Percentiles rank a stretch among this genome's conserved stretches.
Conservation (phyloP, 53 echinoderm and acorn worm genomes). For the Luidia sarsii region DNA sequence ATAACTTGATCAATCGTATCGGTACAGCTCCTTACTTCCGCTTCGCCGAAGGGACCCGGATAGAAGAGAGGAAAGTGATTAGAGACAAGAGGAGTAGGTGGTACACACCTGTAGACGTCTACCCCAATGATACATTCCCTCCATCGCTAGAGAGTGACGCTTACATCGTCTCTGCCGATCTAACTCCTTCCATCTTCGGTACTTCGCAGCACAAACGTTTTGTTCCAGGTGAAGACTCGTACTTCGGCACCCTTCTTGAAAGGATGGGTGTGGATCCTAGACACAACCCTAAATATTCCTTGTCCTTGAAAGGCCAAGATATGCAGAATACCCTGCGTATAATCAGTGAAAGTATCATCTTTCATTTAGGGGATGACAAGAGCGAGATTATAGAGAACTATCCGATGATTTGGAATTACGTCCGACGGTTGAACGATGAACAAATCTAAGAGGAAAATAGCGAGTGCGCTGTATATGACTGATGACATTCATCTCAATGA, state of each 20-base stretch:
- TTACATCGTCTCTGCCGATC: constrained; percentile 55
- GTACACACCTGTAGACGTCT: constrained; percentile 34
- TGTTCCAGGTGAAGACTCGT: constrained; percentile 54
- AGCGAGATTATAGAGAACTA: neutral
- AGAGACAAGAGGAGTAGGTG: constrained; percentile 17
- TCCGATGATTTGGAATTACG: constrained; percentile 1
- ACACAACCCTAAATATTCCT: neutral
- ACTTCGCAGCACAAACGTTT: constrained; percentile 23
- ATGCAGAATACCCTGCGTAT: neutral
- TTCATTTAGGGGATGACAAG: constrained; percentile 5
- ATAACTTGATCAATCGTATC: constrained; percentile 22
- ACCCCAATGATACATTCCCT: constrained; percentile 40
- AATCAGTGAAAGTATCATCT: neutral
- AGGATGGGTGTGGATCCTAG: neutral
- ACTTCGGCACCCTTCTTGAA: constrained; percentile 26
- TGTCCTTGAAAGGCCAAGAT: neutral
- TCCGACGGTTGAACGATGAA: neutral
- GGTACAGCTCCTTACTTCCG: neutral
- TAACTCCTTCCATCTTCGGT: constrained; percentile 21
- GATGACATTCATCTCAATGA: too few species aligned
- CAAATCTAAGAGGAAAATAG: neutral
- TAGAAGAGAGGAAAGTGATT: neutral
- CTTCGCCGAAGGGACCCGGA: constrained; percentile 49
- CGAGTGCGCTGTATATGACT: too few species aligned
- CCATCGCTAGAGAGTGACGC: constrained; percentile 56